These are phyloP conservation scores for Agrochola circellaris DNA, from an alignment of 2,888 invertebrate genomes.

Conservation along the genomic window DNA sequence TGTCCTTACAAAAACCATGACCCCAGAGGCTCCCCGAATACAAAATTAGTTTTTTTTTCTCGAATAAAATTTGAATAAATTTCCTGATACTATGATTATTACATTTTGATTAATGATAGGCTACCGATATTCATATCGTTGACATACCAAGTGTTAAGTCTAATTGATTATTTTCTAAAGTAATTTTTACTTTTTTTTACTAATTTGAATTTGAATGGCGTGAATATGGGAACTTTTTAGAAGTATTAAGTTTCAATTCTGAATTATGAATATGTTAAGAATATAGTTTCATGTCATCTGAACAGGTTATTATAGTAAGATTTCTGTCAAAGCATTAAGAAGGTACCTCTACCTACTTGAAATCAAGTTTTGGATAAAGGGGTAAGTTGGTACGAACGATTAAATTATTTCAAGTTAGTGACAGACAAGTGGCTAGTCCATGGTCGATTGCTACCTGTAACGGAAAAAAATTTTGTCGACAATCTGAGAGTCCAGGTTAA, in stretches of 20 bases:
- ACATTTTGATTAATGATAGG: slow-evolving; percentile 64
- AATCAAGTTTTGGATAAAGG: not conserved
- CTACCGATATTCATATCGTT: slow-evolving; percentile 66
- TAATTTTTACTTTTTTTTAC: slow-evolving; percentile 56
- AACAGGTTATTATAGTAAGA: slow-evolving; percentile 26
- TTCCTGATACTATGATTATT: slow-evolving; percentile 62
- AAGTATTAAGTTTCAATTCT: slow-evolving; percentile 55
- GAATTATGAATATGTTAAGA: slow-evolving; percentile 42
- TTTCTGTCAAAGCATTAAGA: slow-evolving; percentile 22
- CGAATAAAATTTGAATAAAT: slow-evolving; percentile 73
- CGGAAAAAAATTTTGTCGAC: not conserved
- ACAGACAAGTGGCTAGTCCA: slow-evolving; percentile 1
- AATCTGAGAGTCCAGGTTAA: not conserved
- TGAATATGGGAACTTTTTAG: slow-evolving; percentile 49
- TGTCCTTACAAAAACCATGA: slow-evolving; percentile 66
- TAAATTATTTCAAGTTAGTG: not conserved
- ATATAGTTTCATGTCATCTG: not conserved
- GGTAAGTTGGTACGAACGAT: not conserved
- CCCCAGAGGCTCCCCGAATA: slow-evolving; percentile 72
- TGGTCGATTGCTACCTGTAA: slow-evolving; percentile 8
- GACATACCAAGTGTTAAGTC: slow-evolving; percentile 80
- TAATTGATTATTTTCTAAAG: slow-evolving; percentile 80
- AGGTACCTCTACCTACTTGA: not conserved
- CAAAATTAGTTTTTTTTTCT: slow-evolving; percentile 72
- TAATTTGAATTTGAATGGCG: slow-evolving; percentile 64